Conservation (phyloP, 2,888 invertebrate species). For the Dynastes hyllus region DNA sequence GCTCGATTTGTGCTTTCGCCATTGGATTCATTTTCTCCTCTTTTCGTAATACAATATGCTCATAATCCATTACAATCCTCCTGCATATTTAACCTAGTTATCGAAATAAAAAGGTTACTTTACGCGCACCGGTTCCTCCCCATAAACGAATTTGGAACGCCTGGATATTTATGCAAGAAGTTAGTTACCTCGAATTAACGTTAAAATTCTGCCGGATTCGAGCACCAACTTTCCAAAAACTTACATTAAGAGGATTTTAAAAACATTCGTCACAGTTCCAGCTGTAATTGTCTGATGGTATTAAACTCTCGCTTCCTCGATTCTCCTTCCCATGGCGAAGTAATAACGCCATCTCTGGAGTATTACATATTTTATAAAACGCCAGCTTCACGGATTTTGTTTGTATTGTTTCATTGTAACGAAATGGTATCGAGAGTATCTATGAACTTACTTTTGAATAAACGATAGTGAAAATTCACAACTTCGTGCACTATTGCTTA, state of each 20-base stretch:
- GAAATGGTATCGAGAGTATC: neutral
- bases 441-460: neutral
- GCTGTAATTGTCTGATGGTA: constrained; percentile 40
- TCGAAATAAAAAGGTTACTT: constrained; percentile 28
- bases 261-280: constrained; percentile 40
- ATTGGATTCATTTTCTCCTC: constrained; percentile 4
- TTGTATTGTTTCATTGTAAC: constrained; percentile 11
- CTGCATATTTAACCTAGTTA: constrained; percentile 41
- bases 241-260: constrained; percentile 45
- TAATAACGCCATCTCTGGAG: constrained; percentile 19
- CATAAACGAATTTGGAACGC: constrained; percentile 15
- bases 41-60: constrained; percentile 29
- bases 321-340: constrained; percentile 10
- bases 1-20: neutral
- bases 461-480: neutral
- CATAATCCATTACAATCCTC: constrained; percentile 38
- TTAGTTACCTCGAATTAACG: constrained; percentile 45
- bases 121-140: constrained; percentile 14
- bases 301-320: constrained; percentile 29
- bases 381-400: constrained; percentile 8
- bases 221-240: constrained; percentile 41
- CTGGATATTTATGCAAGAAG: constrained; percentile 43
- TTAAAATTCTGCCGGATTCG: constrained; percentile 22
- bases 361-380: constrained; percentile 14
- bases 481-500: no score